Conservation (phyloP, 2,888 invertebrate species). For the Lithophane socia region DNA sequence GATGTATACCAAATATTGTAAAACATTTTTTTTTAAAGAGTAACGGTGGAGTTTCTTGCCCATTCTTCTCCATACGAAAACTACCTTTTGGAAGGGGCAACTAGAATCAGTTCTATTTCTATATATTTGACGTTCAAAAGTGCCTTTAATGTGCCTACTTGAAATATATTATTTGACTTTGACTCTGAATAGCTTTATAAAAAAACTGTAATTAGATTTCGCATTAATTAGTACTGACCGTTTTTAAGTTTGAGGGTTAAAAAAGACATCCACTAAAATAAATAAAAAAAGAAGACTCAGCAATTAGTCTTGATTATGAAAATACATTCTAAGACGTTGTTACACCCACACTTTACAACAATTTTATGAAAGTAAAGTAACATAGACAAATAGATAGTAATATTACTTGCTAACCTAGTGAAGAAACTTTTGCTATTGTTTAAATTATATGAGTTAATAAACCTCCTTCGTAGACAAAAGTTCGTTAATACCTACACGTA, state of each 20-base stretch:
- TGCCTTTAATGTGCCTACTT: too few relatives aligned
- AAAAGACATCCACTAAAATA: not conserved
- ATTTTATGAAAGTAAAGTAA: constrained; percentile 3
- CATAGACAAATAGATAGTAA: too few relatives aligned
- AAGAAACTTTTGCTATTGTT: not conserved
- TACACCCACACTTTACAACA: constrained; percentile 3
- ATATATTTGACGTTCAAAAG: too few relatives aligned
- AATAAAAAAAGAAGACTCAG: not conserved
- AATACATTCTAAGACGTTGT: constrained; percentile 2
- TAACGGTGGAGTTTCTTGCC: too few relatives aligned
- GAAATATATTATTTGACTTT: too few relatives aligned
- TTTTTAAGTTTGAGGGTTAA: not conserved
- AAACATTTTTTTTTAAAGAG: too few relatives aligned
- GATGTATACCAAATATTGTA: too few relatives aligned
- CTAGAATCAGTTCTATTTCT: too few relatives aligned
- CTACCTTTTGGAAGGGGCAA: too few relatives aligned
- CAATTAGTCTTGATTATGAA: not conserved
- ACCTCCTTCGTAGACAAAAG: not conserved
- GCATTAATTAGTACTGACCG: not conserved
- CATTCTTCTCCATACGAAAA: too few relatives aligned
- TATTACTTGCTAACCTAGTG: not conserved
- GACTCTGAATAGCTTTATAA: not conserved
- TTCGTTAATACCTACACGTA: not conserved
- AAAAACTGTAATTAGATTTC: not conserved
- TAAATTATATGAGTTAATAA: not conserved